phyloP scores from a whole-genome alignment of 2,113 vertebrate genomes.

The Muntiacus muntjak region DNA sequence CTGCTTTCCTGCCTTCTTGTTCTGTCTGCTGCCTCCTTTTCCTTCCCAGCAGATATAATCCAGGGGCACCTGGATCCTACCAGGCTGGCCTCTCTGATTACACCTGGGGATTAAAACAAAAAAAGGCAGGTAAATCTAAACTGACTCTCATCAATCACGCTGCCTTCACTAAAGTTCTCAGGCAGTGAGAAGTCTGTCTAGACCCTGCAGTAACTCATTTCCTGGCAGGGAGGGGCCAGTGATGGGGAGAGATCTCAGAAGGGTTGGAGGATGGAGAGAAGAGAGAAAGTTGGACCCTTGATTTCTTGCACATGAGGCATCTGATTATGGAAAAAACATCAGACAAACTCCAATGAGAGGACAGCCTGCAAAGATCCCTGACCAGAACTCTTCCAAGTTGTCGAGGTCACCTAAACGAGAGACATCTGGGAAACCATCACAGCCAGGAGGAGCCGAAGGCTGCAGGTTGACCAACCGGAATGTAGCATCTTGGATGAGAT shows the following conservation, averaged over 20 bases:
- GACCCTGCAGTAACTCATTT: not conserved
- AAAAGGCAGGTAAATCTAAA: not conserved
- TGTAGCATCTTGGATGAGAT: no score
- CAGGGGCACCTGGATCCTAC: not conserved
- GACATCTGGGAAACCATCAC: not conserved
- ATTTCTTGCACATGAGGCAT: not conserved
- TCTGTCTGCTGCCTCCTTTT: not conserved
- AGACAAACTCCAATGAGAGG: not conserved
- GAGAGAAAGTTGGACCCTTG: no score
- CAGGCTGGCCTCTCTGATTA: not conserved
- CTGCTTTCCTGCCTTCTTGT: not conserved
- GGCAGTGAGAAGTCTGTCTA: not conserved
- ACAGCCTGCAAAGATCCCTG: not conserved
- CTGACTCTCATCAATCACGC: not conserved
- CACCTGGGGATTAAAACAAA: not conserved
- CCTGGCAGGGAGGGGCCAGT: not conserved
- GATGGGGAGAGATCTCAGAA: not conserved
- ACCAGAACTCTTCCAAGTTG: no score
- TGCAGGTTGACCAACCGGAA: fast-evolving
- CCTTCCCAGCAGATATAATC: not conserved
- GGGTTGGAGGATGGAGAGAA: not conserved
- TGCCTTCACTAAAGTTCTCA: no score
- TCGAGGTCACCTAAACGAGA: not conserved
- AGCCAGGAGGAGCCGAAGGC: not conserved
- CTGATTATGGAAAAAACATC: not conserved